These are phyloP conservation scores for Phymatocera aterrima DNA, from an alignment of 2,888 invertebrate genomes.

Conservation along the genomic window DNA sequence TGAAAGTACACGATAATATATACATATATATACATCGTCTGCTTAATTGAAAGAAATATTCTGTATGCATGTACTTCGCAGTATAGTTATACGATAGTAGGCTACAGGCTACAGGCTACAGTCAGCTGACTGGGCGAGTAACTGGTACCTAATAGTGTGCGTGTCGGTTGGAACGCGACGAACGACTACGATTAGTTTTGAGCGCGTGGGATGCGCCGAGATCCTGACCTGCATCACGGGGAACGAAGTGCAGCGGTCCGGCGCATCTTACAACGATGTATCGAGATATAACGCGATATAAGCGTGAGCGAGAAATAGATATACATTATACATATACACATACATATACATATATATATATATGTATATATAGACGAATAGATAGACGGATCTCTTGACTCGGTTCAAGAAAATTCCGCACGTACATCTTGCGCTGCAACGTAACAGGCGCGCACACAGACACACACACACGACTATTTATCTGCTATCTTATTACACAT, in stretches of 20 bases:
- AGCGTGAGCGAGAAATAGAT: no score
- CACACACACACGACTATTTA: not conserved
- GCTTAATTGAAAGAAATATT: no score
- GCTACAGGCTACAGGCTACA: no score
- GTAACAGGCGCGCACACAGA: no score
- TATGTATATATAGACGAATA: not conserved
- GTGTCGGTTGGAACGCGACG: not conserved
- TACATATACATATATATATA: not conserved
- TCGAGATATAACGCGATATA: not conserved
- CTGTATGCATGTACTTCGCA: no score
- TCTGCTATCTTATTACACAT: no score
- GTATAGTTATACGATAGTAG: no score
- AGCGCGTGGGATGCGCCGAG: conserved; percentile 44
- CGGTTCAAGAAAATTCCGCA: conserved; percentile 21
- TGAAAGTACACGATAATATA: no score
- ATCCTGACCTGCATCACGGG: conserved; percentile 63
- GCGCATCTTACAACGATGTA: not conserved
- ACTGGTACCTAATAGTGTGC: no score
- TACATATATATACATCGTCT: no score
- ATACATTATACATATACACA: no score
- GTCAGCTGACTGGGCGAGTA: no score
- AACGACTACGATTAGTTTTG: not conserved
- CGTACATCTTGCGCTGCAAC: not conserved
- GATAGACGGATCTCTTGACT: not conserved
- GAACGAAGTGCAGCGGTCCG: conserved; percentile 22